Base-by-base conservation (phyloP, 2,888 invertebrate species). In the Hoplodrina ambigua region DNA sequence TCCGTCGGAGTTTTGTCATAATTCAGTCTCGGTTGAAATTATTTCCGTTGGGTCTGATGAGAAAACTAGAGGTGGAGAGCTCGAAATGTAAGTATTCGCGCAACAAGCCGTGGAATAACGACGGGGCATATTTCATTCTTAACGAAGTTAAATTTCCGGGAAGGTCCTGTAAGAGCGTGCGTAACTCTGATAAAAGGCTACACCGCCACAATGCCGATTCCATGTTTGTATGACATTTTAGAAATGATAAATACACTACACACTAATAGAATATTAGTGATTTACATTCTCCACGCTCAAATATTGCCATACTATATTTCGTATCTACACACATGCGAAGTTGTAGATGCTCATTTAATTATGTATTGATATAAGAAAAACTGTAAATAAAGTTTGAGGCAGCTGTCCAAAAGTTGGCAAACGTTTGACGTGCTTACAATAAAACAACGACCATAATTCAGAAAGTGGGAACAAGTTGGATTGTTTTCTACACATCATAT, bases 11-110 rank as follows among this genome's bases (percentile, higher is more conserved):
- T 96, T 95, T 96, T 94, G 95, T 95, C 95, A 95, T 96, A 96
- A 96, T 94, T 96, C 95, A 95, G 94, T 93, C 95, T 94, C 94
- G 94, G 94, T 94, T 94, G 92, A 94, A 95, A 95, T 95, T 96
- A 95, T 95, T 96, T 96, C 95, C 95, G 94, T 92, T 93, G 91
- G 92, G 90, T 92, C 94, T 95, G 95, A 95, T 95, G 96, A 95
- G 95, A 94, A 94, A 95, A 95, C 95, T 95, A 94, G 94, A 94
- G 94, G 94, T 93, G 91, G 94, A 91, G 91, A 93, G 90, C 93
- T 93, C 90, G 90, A 91, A 93, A 94, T 93, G 94, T 94, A 94
- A 94, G 94, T 93, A 92, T 94, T 93, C 93, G 93, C 91, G 94
- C 94, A 95, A 94, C 95, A 94, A 94, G 93, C 94, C 94, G 92